phyloP scores from a whole-genome alignment of 2,888 invertebrate species.

The Lithosia quadra region DNA sequence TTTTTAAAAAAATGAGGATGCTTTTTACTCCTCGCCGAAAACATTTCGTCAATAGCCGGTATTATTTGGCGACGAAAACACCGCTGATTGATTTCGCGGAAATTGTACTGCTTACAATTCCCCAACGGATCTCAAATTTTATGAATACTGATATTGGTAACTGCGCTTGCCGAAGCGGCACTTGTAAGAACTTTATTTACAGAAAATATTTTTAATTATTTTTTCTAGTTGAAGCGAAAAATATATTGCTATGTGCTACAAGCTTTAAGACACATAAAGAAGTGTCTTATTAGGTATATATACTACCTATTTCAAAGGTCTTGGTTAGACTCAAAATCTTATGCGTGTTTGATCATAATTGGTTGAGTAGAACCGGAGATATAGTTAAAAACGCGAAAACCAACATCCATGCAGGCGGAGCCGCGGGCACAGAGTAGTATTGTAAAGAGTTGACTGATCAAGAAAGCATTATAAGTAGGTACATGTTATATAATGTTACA shows the following conservation, averaged over 20 bases:
- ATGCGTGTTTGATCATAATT: no score
- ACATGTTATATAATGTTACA: not conserved
- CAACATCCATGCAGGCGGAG: no score
- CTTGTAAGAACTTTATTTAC: not conserved
- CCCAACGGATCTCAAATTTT: conserved; percentile 22
- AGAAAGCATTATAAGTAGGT: not conserved
- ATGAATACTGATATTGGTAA: conserved; percentile 26
- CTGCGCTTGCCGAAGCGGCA: not conserved
- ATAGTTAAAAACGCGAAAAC: no score
- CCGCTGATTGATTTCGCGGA: conserved; percentile 17
- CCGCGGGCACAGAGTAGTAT: no score
- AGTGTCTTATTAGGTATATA: no score
- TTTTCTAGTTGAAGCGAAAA: not conserved
- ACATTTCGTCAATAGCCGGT: conserved; percentile 7
- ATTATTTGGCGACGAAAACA: conserved; percentile 10
- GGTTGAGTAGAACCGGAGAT: no score
- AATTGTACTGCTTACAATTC: conserved; percentile 29
- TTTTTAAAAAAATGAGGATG: not conserved
- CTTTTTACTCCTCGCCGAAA: not conserved
- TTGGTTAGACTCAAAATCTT: no score
- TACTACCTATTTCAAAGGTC: no score
- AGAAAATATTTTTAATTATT: not conserved
- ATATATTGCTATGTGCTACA: no score
- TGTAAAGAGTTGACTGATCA: not conserved
- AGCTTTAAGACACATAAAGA: no score